Base-by-base conservation (phyloP, 1,140 invertebrate genomes). In the Anagrus nilaparvatae region DNA sequence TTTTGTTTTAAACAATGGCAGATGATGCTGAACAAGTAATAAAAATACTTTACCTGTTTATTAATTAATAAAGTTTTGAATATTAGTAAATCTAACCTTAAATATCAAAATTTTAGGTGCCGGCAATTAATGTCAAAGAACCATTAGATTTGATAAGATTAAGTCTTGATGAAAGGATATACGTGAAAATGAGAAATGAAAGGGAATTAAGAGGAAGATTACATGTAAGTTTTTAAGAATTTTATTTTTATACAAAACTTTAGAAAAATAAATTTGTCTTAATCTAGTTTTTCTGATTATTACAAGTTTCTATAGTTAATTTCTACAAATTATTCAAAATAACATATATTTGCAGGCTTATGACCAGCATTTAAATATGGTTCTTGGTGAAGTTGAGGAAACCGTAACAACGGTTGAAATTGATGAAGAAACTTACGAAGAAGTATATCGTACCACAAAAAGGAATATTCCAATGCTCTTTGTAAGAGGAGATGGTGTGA, bases 331-430 rank as follows among this genome's bases (percentile, higher is more conserved):
- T n/a, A n/a, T 43, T 37, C 27, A 36, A 37, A 37, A 38, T 42
- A 42, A 46, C 44, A 47, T 55, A 30, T 28, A 17, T 28, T 71
- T 67, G 51, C 53, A 97, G 87, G 94, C 95, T 1, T 99, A 95
- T 68, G 96, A 99, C 73, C 95, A 98, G 63, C 96, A 99, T 75
- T 77, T 99, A 53, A 99, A 99, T 61, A 97, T 99, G 90, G 89
- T 99, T 1, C 69, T 99, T 10, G 91, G 93, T 27, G 94, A 98
- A 71, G 96, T 95, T 1, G 94, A 98, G 71, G 95, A 98, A 73
- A 97, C 92, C 1, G 87, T 97, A 2, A 98, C 93, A 19, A 91
- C 91, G 12, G 82, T 96, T 35, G 93, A 97, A 76, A 97, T 98
- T 43, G 95, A 98, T 63, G 95, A 98, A 69, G 95, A 98, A 75